Evolutionary conservation across 2,888 invertebrate species (phyloP), one percentile per base, ranked within the genome.

Genomic region (Timema cristinae): DNA sequence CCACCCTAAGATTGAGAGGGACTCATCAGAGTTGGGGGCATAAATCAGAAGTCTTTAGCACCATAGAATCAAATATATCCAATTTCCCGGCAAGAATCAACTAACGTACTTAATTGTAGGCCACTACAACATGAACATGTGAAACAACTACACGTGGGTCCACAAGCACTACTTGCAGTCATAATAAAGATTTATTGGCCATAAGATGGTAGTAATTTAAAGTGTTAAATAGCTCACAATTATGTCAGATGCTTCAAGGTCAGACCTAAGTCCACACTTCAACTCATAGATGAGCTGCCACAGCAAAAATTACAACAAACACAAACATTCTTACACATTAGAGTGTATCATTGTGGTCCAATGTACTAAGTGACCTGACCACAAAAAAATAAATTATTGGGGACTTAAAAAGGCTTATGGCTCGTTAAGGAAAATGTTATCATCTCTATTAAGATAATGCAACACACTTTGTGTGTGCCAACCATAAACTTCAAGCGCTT

Each of bases 391-490:
- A n/a, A n/a, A n/a, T 81, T 73, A 13, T 81, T 5, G 77, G 79
- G 0, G 75, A 79, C 0, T 71, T 81, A 6, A 71, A 78, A 8
- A 68, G 79, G 67, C 81, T 81, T 68, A 71, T 78, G 0, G 71
- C 78, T 1, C 48, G 79, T n/a, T 63, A 79, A 67, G 81, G 80
- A 1, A 70, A 75, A 15, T 77, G 77, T 0, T 47, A 66, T 7
- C 71, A 78, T 5, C 73, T 81, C 0, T 78, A 75, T 66, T 79
- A 78, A 1, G 81, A 81, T 69, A 79, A 80, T 52, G 80, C 78
- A 0, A 78, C 78, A 0, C 81, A 80, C 70, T 81, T 80, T 69
- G 76, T 80, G 2, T 79, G 79, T 7, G 79, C 79, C 0, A 74
- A 75, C 51, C 69, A 32, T 32, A 32, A 32, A 32, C 32, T 32